Conservation (phyloP, 1,140 invertebrate genomes). For the Augochlora pura region DNA sequence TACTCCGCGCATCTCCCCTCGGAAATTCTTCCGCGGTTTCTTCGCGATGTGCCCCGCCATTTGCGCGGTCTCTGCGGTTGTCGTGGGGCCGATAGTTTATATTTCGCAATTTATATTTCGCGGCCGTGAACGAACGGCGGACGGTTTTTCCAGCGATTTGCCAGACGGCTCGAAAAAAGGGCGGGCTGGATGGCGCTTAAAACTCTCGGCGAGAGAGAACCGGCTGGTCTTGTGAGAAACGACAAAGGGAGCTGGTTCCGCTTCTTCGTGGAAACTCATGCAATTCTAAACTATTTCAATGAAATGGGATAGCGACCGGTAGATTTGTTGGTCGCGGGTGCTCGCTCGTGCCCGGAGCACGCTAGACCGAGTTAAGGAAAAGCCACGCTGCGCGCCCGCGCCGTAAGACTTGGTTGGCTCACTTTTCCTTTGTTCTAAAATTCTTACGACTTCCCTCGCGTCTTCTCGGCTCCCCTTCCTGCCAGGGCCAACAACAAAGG, state of each 20-base stretch:
- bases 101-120: constrained; percentile 32
- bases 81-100: constrained; percentile 40
- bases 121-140: constrained; percentile 8
- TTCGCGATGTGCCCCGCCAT: constrained; percentile 6
- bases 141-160: constrained; percentile 58
- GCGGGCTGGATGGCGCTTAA: background rate
- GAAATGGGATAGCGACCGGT: constrained; percentile 68
- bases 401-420: constrained; percentile 4
- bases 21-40: background rate
- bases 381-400: constrained; percentile 38
- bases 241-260: constrained; percentile 27
- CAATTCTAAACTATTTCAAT: constrained; percentile 75
- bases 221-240: constrained; percentile 28
- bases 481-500: constrained; percentile 61
- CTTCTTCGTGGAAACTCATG: constrained; percentile 60
- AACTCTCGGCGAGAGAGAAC: background rate
- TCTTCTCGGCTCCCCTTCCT: constrained; percentile 58
- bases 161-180: constrained; percentile 15
- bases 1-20: too few species aligned
- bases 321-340: constrained; percentile 58
- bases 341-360: constrained; percentile 15
- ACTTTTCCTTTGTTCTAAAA: constrained; percentile 70
- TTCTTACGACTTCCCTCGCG: constrained; percentile 66
- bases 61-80: constrained; percentile 19
- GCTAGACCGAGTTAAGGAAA: constrained; percentile 44